Conservation (phyloP, 2,113 vertebrate species). For the Amphiprion percula region DNA sequence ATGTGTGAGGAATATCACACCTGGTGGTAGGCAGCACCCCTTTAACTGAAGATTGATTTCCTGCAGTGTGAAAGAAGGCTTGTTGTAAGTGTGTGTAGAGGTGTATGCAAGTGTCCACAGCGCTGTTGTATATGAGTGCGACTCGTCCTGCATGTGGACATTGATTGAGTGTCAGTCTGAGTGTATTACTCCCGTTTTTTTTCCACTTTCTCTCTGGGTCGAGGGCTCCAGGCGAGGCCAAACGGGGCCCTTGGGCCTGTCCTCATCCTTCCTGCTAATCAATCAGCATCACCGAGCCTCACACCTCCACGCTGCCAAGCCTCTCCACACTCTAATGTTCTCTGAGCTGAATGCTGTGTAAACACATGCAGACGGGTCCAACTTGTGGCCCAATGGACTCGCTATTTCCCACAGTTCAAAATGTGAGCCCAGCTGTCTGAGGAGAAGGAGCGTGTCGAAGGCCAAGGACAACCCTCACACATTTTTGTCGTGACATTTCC, state of each 20-base stretch:
- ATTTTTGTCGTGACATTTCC: too few relatives aligned
- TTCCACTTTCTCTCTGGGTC: constrained; percentile 30
- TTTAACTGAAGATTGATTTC: constrained; percentile 55
- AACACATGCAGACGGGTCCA: constrained; percentile 42
- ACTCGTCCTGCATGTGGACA: constrained; percentile 32
- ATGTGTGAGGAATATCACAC: constrained; percentile 13
- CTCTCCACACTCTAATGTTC: constrained; percentile 47
- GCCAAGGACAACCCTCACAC: constrained; percentile 1
- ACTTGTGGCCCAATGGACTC: constrained; percentile 13
- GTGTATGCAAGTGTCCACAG: constrained; percentile 3
- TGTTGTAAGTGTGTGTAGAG: constrained; percentile 15
- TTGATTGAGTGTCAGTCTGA: constrained; percentile 49
- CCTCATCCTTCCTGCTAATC: constrained; percentile 61
- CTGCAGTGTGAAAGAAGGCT: neutral
- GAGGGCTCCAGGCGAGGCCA: constrained; percentile 45
- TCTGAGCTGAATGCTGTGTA: constrained; percentile 47
- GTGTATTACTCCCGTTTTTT: constrained; percentile 45
- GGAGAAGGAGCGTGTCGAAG: neutral
- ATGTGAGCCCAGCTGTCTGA: constrained; percentile 35
- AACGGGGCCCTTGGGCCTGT: constrained; percentile 39
- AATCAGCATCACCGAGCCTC: constrained; percentile 66
- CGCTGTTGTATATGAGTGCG: neutral
- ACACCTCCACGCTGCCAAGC: constrained; percentile 37
- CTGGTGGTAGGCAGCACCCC: neutral
- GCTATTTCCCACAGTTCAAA: constrained; percentile 51